Conservation (phyloP, 2,797 vertebrate genomes). For the Labeo calbasu region DNA sequence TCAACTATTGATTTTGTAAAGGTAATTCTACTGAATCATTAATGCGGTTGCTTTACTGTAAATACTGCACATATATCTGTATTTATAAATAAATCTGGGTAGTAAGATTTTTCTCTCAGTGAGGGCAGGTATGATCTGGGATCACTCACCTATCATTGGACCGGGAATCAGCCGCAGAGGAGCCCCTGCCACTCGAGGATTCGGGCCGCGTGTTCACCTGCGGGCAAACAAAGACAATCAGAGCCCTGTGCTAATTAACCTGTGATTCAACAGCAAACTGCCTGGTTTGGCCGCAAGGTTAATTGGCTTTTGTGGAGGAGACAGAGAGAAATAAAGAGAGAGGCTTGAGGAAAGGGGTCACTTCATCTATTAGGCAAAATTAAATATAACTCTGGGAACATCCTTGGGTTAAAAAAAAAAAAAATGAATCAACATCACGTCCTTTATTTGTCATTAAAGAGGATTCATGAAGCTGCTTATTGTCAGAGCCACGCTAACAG, state of each 20-base stretch:
- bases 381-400: conserved; percentile 49
- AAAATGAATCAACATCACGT: conserved; percentile 47
- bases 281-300: conserved; percentile 80
- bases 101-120: not conserved
- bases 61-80: not conserved
- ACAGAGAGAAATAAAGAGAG: conserved; percentile 40
- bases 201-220: conserved; percentile 94
- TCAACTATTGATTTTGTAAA: not conserved
- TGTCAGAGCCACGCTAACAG: conserved; percentile 49
- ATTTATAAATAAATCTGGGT: not conserved
- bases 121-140: conserved; percentile 25
- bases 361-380: conserved; percentile 49
- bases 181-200: conserved; percentile 82
- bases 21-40: not conserved
- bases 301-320: conserved; percentile 78
- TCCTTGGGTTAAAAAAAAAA: conserved; percentile 20
- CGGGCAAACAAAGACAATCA: conserved; percentile 56
- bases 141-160: conserved; percentile 92
- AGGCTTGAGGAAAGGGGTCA: conserved; percentile 47
- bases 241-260: conserved; percentile 79
- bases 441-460: conserved; percentile 57
- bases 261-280: conserved; percentile 74
- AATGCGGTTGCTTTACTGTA: not conserved
- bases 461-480: conserved; percentile 46
- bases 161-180: conserved; percentile 82